These are phyloP conservation scores for Aegithalos caudatus DNA, from an alignment of 2,113 vertebrate genomes.

Conservation along the genomic window DNA sequence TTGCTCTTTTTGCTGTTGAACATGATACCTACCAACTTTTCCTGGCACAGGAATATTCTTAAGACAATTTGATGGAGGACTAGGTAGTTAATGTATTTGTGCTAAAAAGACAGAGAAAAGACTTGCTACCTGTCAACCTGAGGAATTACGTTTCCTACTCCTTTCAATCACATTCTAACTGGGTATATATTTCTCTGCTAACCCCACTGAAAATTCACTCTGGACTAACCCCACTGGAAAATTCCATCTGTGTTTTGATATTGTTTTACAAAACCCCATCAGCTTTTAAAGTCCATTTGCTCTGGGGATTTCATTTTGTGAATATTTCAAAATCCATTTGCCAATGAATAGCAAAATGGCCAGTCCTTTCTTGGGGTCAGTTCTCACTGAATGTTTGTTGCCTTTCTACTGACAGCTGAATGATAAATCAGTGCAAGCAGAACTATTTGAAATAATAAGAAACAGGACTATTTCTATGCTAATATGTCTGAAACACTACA, in stretches of 20 bases:
- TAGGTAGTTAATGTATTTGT: background rate
- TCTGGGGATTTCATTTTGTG: conserved; percentile 19
- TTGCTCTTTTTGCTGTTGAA: background rate
- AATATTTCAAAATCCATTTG: conserved; percentile 42
- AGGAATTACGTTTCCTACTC: background rate
- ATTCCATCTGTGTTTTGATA: background rate
- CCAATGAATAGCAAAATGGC: background rate
- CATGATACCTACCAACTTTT: background rate
- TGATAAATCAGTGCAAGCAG: conserved; percentile 9
- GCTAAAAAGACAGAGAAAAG: background rate
- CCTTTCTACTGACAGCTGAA: conserved; percentile 30
- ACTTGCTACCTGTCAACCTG: background rate
- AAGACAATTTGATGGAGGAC: background rate
- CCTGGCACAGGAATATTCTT: background rate
- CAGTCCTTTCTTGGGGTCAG: conserved; percentile 29
- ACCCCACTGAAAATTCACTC: background rate
- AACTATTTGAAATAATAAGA: conserved; percentile 9
- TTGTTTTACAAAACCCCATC: background rate
- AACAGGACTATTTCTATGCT: conserved; percentile 34
- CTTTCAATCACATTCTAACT: background rate
- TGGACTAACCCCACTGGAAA: background rate
- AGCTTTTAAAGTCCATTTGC: background rate
- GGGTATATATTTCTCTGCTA: background rate
- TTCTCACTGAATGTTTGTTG: background rate
- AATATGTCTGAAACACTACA: background rate